A percentile compares a stretch with the other conserved stretches of the same genome.
Evolutionary conservation across 2,888 invertebrate genomes (phyloP).

Genomic region (Caenorhabditis sp.): DNA sequence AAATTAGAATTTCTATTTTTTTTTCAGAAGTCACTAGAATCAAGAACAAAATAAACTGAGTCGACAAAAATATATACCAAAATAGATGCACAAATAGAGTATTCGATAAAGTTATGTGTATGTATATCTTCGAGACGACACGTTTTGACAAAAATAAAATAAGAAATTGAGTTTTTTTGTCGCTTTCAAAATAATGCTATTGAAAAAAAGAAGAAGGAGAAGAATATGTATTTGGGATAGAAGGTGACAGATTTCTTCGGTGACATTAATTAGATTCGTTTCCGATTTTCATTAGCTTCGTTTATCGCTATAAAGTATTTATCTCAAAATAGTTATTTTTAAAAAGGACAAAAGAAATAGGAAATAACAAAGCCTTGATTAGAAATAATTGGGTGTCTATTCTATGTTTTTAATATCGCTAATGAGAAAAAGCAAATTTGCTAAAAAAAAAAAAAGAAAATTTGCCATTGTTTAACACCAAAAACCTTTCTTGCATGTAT

Average conservation of each 20-base stretch:
- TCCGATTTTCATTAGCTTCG: background rate
- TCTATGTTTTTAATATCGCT: no score
- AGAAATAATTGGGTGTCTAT: no score
- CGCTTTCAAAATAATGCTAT: background rate
- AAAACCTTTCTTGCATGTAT: background rate
- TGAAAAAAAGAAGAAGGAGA: background rate
- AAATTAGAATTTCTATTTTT: background rate
- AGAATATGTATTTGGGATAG: background rate
- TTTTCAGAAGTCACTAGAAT: background rate
- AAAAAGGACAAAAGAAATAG: no score
- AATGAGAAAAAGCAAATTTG: no score
- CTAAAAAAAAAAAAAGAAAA: no score
- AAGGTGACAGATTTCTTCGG: background rate
- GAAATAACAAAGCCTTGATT: no score
- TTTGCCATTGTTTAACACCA: background rate
- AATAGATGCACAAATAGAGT: no score
- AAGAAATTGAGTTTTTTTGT: background rate
- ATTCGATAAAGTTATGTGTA: no score
- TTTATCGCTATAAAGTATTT: no score
- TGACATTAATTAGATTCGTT: background rate
- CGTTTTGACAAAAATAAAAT: background rate
- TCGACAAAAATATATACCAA: background rate
- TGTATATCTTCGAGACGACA: background rate
- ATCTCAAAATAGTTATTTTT: no score
- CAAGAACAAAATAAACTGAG: background rate